These are phyloP conservation scores for Diadegma fenestrale DNA, from an alignment of 2,888 invertebrate species.

Conservation along the genomic window DNA sequence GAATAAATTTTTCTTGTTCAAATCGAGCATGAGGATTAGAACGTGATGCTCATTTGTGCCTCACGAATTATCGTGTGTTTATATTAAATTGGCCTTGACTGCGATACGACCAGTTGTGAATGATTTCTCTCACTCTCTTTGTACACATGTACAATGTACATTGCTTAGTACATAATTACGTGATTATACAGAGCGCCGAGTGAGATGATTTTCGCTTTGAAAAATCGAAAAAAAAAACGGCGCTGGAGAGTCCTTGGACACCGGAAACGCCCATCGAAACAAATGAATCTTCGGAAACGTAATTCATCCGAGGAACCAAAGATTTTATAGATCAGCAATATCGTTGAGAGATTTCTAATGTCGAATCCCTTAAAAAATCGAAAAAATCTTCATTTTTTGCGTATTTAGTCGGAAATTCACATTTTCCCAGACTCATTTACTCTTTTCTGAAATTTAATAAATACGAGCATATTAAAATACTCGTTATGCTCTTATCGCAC, in stretches of 20 bases:
- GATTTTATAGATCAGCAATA: background rate
- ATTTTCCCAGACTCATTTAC: background rate
- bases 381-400: background rate
- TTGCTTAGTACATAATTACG: constrained; percentile 43
- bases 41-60: constrained; percentile 54
- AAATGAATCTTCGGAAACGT: background rate
- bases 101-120: constrained; percentile 58
- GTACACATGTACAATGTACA: constrained; percentile 1
- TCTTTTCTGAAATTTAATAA: background rate
- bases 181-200: constrained; percentile 26
- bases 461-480: constrained; percentile 34
- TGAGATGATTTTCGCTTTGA: constrained; percentile 49
- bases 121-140: constrained; percentile 26
- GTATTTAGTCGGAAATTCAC: background rate
- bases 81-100: constrained; percentile 69
- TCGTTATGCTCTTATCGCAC: constrained; percentile 52
- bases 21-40: constrained; percentile 5
- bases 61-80: constrained; percentile 56
- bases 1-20: background rate
- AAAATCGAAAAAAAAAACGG: constrained; percentile 1
- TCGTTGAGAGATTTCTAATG: background rate
- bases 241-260: background rate
- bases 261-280: constrained; percentile 21
- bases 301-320: background rate
- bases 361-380: background rate